Base-by-base conservation (phyloP, 1,140 invertebrate species). In the Neelides sp. region DNA sequence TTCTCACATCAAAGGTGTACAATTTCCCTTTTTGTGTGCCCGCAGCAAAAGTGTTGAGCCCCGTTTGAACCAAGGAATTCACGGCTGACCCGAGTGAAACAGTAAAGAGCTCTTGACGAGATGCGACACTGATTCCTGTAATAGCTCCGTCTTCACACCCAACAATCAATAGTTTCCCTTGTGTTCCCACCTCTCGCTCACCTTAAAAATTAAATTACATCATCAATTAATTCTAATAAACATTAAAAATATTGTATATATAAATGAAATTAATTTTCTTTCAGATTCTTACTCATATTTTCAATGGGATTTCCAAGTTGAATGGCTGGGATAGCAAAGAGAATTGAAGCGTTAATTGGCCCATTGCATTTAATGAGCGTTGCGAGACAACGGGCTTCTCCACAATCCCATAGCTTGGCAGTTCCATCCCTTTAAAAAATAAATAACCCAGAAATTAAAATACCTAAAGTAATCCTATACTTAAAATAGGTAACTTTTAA, bases 331-430 rank as follows among this genome's bases (percentile, higher is more conserved):
- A 58, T 42, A 43, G 58, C 59, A 26, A 48, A 49, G 36, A 64
- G 58, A 39, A 58, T 63, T 65, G 72, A 74, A 35, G 68, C 67
- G 57, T 72, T 76, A 10, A 77, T 69, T 27, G 61, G 58, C 12
- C 69, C 70, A 19, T 65, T 68, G 52, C 58, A 65, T 63, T 67
- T 69, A 42, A 62, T 66, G 39, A 71, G 70, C 44, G 68, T 75
- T 57, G 56, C 69, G 15, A 83, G 59, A 55, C 76, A 78, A 20
- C 63, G 64, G 27, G 75, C 69, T 65, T 75, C 64, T 30, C 78
- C 77, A 65, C 78, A 77, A 69, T 82, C 78, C 80, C 81, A 84
- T 19, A 82, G 64, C 60, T 75, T 75, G 13, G 75, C 77, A 44
- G 72, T 72, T 24, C 81, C 80, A 73, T 84, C 82, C 61, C 76